phyloP scores from a whole-genome alignment of 2,888 invertebrate species.

The Drosophila conformis region DNA sequence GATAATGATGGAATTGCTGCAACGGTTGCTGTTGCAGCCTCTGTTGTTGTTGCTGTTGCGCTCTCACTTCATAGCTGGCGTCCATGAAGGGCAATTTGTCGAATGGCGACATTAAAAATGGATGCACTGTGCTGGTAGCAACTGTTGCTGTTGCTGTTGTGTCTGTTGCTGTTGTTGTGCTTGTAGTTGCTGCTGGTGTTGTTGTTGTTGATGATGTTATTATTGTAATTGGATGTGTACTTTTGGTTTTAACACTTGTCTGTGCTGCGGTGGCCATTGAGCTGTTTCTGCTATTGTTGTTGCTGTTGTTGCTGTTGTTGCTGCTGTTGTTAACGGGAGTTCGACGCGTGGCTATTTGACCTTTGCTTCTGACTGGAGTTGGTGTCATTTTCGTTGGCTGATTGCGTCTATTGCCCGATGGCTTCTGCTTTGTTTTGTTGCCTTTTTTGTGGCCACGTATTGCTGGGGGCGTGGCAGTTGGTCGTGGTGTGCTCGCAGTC shows the following conservation, averaged over 20 bases:
- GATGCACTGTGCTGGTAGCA: slow-evolving; percentile 64
- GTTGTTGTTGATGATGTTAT: slow-evolving; percentile 38
- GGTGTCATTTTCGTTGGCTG: slow-evolving; percentile 40
- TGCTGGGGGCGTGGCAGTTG: slow-evolving; percentile 53
- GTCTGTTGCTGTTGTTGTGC: slow-evolving; percentile 23
- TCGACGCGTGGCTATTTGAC: slow-evolving; percentile 51
- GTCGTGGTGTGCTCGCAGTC: slow-evolving; percentile 48
- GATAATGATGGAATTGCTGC: slow-evolving; percentile 76
- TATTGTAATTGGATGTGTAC: slow-evolving; percentile 32
- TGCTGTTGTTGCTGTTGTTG: slow-evolving; percentile 29
- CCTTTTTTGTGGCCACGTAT: slow-evolving; percentile 61
- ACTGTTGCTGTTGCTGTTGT: slow-evolving; percentile 20
- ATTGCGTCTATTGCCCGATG: slow-evolving; percentile 52
- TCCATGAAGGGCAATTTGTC: slow-evolving; percentile 84
- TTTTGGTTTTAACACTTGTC: slow-evolving; percentile 50
- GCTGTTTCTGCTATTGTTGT: slow-evolving; percentile 45
- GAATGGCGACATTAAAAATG: slow-evolving; percentile 82
- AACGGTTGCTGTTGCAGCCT: slow-evolving; percentile 32
- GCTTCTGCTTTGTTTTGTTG: slow-evolving; percentile 62
- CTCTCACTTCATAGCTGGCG: slow-evolving; percentile 82
- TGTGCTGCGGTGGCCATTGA: slow-evolving; percentile 30
- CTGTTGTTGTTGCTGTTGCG: slow-evolving; percentile 63
- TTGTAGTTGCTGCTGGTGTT: slow-evolving; percentile 22
- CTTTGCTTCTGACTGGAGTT: slow-evolving; percentile 47
- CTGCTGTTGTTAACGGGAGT: slow-evolving; percentile 44